Conservation (phyloP, 2,888 invertebrate genomes). For the Cinara cedri region DNA sequence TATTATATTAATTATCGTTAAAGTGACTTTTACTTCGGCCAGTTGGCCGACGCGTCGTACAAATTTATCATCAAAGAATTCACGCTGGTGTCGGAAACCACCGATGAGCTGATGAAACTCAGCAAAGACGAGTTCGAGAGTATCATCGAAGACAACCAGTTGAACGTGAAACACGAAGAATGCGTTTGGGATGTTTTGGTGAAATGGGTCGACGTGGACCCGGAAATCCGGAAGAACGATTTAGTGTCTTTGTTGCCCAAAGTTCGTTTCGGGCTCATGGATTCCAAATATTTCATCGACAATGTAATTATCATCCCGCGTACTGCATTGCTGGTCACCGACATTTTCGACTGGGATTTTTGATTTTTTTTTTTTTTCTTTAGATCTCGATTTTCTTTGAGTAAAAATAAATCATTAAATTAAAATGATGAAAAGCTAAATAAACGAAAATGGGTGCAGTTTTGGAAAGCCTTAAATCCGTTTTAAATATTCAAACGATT, state of each 20-base stretch:
- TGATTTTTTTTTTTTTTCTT: too few relatives aligned
- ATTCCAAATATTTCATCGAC: slow-evolving; percentile 54
- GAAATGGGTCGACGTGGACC: slow-evolving; percentile 55
- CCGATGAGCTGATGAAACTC: slow-evolving; percentile 48
- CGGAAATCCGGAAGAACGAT: slow-evolving; percentile 30
- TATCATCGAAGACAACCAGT: slow-evolving; percentile 53
- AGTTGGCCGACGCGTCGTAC: background rate
- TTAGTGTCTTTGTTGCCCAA: slow-evolving; percentile 45
- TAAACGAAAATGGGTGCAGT: too few relatives aligned
- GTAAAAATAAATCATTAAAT: too few relatives aligned
- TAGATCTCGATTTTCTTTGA: too few relatives aligned
- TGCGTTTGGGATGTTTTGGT: slow-evolving; percentile 57
- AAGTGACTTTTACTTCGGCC: slow-evolving; percentile 4
- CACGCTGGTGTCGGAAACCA: slow-evolving; percentile 17
- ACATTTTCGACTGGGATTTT: too few relatives aligned
- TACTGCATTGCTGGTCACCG: too few relatives aligned
- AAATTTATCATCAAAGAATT: slow-evolving; percentile 29
- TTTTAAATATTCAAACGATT: too few relatives aligned
- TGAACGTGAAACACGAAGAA: slow-evolving; percentile 57
- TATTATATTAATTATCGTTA: background rate
- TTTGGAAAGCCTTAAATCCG: too few relatives aligned
- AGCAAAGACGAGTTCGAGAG: slow-evolving; percentile 34
- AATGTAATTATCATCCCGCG: slow-evolving; percentile 26
- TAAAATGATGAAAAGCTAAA: too few relatives aligned
- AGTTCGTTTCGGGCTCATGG: slow-evolving; percentile 57